A percentile compares a stretch with the other conserved stretches of the same genome.
These are phyloP conservation scores for Eupelmus urozonus DNA, from an alignment of 2,888 invertebrate genomes.

Conservation along the genomic window DNA sequence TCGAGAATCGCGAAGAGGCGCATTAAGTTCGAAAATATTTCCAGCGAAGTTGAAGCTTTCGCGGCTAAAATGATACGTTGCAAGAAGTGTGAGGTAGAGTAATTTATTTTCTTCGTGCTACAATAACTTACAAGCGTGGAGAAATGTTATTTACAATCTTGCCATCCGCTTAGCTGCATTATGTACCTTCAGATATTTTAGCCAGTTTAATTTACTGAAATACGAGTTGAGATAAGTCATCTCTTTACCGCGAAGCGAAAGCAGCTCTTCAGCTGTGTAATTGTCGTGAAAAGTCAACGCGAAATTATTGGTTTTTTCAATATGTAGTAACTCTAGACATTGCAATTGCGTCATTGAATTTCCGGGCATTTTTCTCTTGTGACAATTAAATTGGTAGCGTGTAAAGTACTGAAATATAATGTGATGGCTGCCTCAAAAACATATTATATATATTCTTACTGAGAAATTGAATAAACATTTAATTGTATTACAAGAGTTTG, in stretches of 20 bases:
- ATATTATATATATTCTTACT: no score
- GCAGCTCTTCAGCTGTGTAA: constrained; percentile 6
- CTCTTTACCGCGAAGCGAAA: constrained; percentile 25
- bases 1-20: no score
- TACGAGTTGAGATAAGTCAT: constrained; percentile 44
- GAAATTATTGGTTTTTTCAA: no score
- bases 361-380: no score
- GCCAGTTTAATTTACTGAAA: constrained; percentile 44
- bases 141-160: constrained; percentile 43
- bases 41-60: constrained; percentile 8
- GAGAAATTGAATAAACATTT: no score
- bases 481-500: no score
- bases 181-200: constrained; percentile 15
- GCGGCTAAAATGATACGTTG: constrained; percentile 12
- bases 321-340: no score
- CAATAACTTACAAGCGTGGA: constrained; percentile 39
- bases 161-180: constrained; percentile 21
- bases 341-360: no score
- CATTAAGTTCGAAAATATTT: no score
- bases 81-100: constrained; percentile 3
- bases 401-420: no score
- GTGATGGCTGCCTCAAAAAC: no score
- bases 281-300: constrained; percentile 6
- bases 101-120: constrained; percentile 39
- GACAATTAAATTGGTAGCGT: no score